Evolutionary conservation across 2,797 vertebrate species (phyloP).

Genomic region (Aeoliscus strigatus): DNA sequence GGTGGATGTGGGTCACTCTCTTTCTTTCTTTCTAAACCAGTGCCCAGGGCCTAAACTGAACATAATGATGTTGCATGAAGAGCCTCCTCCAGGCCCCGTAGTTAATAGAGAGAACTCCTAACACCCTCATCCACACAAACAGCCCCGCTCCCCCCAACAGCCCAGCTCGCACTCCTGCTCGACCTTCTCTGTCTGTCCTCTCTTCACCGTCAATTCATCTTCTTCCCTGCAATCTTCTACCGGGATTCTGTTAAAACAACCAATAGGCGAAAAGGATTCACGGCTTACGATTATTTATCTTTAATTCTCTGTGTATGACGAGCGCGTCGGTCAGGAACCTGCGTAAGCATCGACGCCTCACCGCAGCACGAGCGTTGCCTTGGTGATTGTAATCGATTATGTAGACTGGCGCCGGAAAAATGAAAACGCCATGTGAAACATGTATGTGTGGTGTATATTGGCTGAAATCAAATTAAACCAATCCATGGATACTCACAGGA

Average conservation of each 20-base stretch:
- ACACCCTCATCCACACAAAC: constrained; percentile 7
- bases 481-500: constrained; percentile 27
- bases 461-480: constrained; percentile 30
- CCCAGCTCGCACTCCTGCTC: constrained; percentile 31
- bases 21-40: constrained; percentile 34
- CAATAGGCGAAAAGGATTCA: constrained; percentile 65
- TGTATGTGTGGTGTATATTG: too few relatives aligned
- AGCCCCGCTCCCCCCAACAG: not conserved
- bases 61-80: constrained; percentile 50
- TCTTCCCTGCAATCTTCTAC: constrained; percentile 46
- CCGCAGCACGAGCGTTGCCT: constrained; percentile 26
- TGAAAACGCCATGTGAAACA: constrained; percentile 22
- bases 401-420: constrained; percentile 15
- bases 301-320: constrained; percentile 31
- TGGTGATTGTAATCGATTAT: constrained; percentile 41
- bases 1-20: constrained; percentile 54
- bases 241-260: constrained; percentile 53
- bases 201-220: constrained; percentile 68
- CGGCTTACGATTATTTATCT: constrained; percentile 38
- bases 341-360: constrained; percentile 5
- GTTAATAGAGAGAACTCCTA: constrained; percentile 50
- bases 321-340: not conserved
- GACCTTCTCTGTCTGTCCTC: constrained; percentile 70
- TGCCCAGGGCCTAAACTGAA: constrained; percentile 49
- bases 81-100: constrained; percentile 47